Percentiles rank a stretch among this genome's conserved stretches.
Evolutionary conservation across 64 coral and sea anemone genomes (phyloP).

Genomic region (Montipora sp.): DNA sequence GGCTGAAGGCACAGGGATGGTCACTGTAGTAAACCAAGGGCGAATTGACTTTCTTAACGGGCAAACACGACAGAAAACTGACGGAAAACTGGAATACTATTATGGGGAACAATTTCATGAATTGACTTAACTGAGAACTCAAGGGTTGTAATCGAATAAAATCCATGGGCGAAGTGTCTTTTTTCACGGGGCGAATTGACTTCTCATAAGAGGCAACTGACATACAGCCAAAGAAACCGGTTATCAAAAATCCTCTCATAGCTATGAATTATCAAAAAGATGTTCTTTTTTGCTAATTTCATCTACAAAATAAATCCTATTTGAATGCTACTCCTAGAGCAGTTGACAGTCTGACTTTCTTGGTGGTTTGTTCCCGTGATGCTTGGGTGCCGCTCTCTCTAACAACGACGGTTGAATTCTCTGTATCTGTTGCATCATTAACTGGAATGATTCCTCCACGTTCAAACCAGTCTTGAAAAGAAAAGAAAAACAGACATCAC

Average conservation of each 20-base stretch:
- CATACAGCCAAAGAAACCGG: background rate
- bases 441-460: conserved; percentile 92
- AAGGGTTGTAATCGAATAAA: background rate
- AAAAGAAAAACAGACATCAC: background rate
- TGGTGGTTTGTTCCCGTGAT: conserved; percentile 59
- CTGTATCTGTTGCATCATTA: conserved; percentile 96
- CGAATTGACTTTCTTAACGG: too few species aligned
- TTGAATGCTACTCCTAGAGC: conserved; percentile 19
- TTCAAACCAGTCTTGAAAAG: conserved; percentile 90
- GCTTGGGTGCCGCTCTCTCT: conserved; percentile 82
- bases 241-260: background rate
- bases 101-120: too few species aligned
- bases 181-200: background rate
- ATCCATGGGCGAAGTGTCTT: background rate
- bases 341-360: conserved; percentile 63
- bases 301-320: conserved; percentile 35
- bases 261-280: background rate
- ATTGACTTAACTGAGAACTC: too few species aligned
- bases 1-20: too few species aligned
- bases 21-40: too few species aligned
- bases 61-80: too few species aligned
- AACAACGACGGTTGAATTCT: conserved; percentile 85
- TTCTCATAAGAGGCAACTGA: background rate
- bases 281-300: background rate
- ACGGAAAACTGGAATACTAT: too few species aligned